Conservation (phyloP, 2,797 vertebrate species). For the Gambusia yucatana region DNA sequence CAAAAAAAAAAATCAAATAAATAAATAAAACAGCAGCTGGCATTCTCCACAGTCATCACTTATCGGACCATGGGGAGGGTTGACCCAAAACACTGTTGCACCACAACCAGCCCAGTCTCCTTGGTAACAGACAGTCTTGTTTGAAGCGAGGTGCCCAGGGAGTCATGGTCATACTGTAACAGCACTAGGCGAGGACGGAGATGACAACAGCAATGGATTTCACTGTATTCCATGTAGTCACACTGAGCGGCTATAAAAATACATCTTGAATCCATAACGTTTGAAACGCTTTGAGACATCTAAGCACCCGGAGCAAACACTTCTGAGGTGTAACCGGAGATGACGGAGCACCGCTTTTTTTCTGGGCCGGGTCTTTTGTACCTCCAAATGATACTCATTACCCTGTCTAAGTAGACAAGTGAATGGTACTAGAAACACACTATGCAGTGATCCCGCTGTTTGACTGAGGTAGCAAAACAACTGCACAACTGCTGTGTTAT, state of each 20-base stretch:
- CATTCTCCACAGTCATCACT: slow-evolving; percentile 82
- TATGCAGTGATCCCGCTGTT: slow-evolving; percentile 83
- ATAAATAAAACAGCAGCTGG: slow-evolving; percentile 76
- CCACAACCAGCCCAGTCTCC: slow-evolving; percentile 77
- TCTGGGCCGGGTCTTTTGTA: slow-evolving; percentile 75
- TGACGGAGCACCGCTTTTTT: slow-evolving; percentile 76
- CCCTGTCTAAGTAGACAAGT: slow-evolving; percentile 84
- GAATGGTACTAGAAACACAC: slow-evolving; percentile 83
- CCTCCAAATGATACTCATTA: slow-evolving; percentile 86
- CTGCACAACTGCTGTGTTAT: slow-evolving; percentile 87
- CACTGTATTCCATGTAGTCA: slow-evolving; percentile 36
- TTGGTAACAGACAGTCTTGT: slow-evolving; percentile 82
- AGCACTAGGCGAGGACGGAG: slow-evolving; percentile 32
- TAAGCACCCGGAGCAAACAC: slow-evolving; percentile 57
- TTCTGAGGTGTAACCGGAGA: slow-evolving; percentile 76
- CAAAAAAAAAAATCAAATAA: slow-evolving; percentile 78
- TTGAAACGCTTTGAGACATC: slow-evolving; percentile 65
- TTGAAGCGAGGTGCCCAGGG: slow-evolving; percentile 75
- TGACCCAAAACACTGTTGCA: slow-evolving; percentile 79
- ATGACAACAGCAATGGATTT: slow-evolving; percentile 55
- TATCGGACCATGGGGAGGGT: slow-evolving; percentile 75
- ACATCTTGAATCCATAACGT: slow-evolving; percentile 48
- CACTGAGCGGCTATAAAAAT: slow-evolving; percentile 41
- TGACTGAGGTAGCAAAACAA: slow-evolving; percentile 87
- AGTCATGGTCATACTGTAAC: slow-evolving; percentile 67